phyloP scores from a whole-genome alignment of 2,888 invertebrate species.

The Dichetophora obliterata region DNA sequence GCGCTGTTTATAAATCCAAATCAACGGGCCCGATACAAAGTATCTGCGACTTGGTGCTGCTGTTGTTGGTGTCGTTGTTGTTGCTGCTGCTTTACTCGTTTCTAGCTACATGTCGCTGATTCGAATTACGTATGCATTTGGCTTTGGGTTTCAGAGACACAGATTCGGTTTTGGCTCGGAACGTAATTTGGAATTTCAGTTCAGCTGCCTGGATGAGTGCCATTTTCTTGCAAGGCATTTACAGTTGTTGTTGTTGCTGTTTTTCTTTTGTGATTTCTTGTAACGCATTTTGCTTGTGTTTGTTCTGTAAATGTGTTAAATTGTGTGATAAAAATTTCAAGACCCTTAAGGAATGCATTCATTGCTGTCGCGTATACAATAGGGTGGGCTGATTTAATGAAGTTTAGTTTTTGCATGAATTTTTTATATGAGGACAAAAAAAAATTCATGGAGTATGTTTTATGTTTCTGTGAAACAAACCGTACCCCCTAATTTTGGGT shows the following conservation, averaged over 20 bases:
- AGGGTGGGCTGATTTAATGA: no score
- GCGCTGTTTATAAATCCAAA: neutral
- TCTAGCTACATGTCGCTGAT: neutral
- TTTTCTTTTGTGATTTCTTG: neutral
- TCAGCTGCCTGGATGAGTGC: slow-evolving; percentile 13
- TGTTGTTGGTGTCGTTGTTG: neutral
- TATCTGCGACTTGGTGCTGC: neutral
- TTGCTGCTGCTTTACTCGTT: neutral
- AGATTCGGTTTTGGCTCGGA: neutral
- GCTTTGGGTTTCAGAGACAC: neutral
- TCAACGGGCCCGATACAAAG: neutral
- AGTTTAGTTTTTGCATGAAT: no score
- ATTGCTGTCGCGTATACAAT: neutral
- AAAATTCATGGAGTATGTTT: no score
- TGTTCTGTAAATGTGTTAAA: neutral
- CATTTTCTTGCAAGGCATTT: neutral
- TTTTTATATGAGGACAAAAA: neutral
- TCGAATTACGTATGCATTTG: neutral
- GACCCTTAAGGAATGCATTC: neutral
- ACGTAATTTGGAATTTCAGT: no score
- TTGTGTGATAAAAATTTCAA: neutral
- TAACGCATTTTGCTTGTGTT: neutral
- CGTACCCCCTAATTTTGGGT: no score
- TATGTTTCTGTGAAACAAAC: no score
- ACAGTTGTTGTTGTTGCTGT: neutral